Base-by-base conservation (phyloP, 2,113 vertebrate species). In the Antennarius striatus region DNA sequence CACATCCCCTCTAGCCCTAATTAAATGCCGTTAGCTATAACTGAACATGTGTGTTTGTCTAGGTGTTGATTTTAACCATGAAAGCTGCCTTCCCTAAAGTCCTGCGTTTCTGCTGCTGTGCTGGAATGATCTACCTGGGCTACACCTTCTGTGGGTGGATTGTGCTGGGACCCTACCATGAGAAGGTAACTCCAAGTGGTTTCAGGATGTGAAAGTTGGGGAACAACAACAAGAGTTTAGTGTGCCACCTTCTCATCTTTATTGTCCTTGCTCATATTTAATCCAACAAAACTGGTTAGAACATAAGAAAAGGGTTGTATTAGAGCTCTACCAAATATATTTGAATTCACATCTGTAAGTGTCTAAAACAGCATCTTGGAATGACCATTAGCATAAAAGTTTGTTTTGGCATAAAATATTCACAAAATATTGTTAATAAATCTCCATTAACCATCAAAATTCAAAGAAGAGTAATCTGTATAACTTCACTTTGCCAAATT, bases 71-170 rank as follows among this genome's bases (percentile, higher is more conserved):
- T 86, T 90, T 99, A 79, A 98, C 97, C 0, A 98, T 99, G 97
- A 94, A 93, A 71, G 96, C 95, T 1, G 97, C 97, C 0, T 77
- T 99, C 56, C 96, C 96, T 0, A 99, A 98, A 68, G 97, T 99
- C 0, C 91, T 99, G 5, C 91, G 97, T 59, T 99, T 99, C 85
- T 98, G 96, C 50, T 98, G 96, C 58, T 99, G 97, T 71, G 97
- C 97, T 4, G 96, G 97, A 2, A 98, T 99, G 96, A 98, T 98
- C 76, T 99, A 98, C 62, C 93, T 99, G 5, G 97, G 97, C 12
- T 98, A 98, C 81, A 99, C 94, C 0, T 99, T 98, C 91, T 99
- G 97, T 36, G 97, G 97, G 0, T 99, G 97, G 97, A 97, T 99
- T 10, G 97, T 98, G 17, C 82, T 99, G 42, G 97, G 97, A 10